Percentiles rank a stretch among this genome's conserved stretches.
Conservation (phyloP, 2,113 vertebrate species). For the Chionodraco myersi region DNA sequence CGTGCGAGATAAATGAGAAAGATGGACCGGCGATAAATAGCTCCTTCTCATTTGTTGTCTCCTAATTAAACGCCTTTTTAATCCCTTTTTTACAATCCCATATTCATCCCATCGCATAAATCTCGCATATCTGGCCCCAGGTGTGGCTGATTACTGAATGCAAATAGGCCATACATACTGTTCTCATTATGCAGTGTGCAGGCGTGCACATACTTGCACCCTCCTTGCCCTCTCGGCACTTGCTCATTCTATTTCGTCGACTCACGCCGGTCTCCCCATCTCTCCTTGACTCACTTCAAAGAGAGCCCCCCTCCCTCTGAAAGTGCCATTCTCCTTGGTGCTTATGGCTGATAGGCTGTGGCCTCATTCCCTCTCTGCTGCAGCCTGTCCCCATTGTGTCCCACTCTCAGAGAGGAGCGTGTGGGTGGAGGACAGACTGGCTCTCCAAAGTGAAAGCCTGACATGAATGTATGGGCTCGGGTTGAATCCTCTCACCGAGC, state of each 20-base stretch:
- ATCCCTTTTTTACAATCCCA: constrained; percentile 62
- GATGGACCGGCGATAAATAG: constrained; percentile 57
- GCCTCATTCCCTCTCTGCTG: constrained; percentile 79
- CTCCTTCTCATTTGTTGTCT: constrained; percentile 46
- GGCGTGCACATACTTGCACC: constrained; percentile 50
- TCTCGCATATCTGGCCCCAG: constrained; percentile 50
- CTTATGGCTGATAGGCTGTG: constrained; percentile 80
- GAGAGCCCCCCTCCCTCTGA: constrained; percentile 64
- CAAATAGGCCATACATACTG: constrained; percentile 59
- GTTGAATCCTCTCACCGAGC: constrained; percentile 58
- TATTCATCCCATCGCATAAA: constrained; percentile 35
- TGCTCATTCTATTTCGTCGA: constrained; percentile 60
- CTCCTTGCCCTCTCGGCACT: constrained; percentile 48
- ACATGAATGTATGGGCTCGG: constrained; percentile 79
- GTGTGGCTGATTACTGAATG: constrained; percentile 66
- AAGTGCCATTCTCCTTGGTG: constrained; percentile 82
- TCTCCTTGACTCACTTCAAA: constrained; percentile 78
- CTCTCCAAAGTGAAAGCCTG: constrained; percentile 77
- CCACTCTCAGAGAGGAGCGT: constrained; percentile 75
- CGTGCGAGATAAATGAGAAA: constrained; percentile 44
- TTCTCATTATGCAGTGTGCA: constrained; percentile 45
- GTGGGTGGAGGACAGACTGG: constrained; percentile 81
- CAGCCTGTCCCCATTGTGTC: constrained; percentile 83
- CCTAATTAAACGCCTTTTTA: constrained; percentile 64
- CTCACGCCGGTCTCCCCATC: constrained; percentile 60